phyloP scores from a whole-genome alignment of 2,113 vertebrate species.

The Nothoprocta pentlandii region DNA sequence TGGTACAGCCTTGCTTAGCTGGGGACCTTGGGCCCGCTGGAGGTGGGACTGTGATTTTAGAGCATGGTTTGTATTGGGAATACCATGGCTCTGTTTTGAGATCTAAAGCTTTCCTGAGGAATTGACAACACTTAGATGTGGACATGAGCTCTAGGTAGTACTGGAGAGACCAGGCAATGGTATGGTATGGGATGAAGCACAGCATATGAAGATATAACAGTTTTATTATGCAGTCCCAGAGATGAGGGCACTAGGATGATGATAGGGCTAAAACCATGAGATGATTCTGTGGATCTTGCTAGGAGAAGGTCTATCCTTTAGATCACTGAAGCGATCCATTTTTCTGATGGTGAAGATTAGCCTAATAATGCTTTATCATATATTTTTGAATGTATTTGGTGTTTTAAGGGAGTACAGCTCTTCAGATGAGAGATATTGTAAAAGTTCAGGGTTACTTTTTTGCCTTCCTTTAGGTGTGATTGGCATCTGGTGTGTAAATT shows the following conservation, averaged over 20 bases:
- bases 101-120: neutral
- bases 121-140: neutral
- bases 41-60: neutral
- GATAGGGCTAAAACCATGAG: neutral
- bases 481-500: neutral
- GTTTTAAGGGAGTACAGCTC: neutral
- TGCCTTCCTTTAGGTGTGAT: neutral
- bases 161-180: neutral
- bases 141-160: rapidly evolving
- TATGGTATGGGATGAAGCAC: neutral
- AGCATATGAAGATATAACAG: too few relatives aligned
- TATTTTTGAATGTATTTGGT: neutral
- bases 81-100: neutral
- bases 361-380: neutral
- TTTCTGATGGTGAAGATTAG: neutral
- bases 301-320: neutral
- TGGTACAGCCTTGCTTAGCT: neutral
- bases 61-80: neutral
- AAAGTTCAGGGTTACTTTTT: neutral
- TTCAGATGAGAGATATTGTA: neutral
- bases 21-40: neutral
- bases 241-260: neutral
- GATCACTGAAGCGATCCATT: neutral
- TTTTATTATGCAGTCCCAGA: neutral
- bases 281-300: neutral